Base-by-base conservation (phyloP, 2,888 invertebrate species). In the Darwinula stevensoni region DNA sequence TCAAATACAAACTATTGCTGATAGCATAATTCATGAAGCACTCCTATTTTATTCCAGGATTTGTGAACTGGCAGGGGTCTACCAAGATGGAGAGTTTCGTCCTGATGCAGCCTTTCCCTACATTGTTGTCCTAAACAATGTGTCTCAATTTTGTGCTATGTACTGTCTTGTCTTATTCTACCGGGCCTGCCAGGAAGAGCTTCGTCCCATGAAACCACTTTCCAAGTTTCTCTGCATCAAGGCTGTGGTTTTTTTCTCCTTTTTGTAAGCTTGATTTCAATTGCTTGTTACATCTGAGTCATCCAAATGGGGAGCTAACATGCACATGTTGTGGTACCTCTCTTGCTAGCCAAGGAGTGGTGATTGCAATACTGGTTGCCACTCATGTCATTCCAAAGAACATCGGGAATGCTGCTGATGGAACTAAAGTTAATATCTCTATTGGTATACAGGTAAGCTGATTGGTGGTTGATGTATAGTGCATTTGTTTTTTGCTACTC, bases 151-250 rank as follows among this genome's bases (percentile, higher is more conserved):
- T 53, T 66, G 74, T 37, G 88, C 88, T 13, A 86, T 91, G 86
- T 91, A 91, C 45, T 84, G 84, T 47, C 57, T 91, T 35, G 75
- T 88, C 14, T 58, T 91, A 39, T 91, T 91, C 53, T 91, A 91
- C 48, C 66, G 64, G 50, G 84, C 84, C 3, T 82, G 76, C 49
- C 64, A 66, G 43, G 64, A 69, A 34, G 80, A 84, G 50, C 53
- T 91, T 30, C 65, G 65, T 42, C 84, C 86, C 4, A 82, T 91
- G 73, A 72, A 70, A 46, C 91, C 91, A 1, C 62, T 91, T 39
- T 75, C 80, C 30, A 91, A 91, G 54, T 88, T 91, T 56, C 58
- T 91, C 32, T 88, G 88, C 52, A 86, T 91, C 42, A 91, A 91
- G 57, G 80, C 84, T 40, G 86, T 91, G 33, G 84, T 91, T 15